A percentile compares a stretch with the other conserved stretches of the same genome.
Evolutionary conservation across 2,888 invertebrate species (phyloP).

Genomic region (Lasioglossum morio): DNA sequence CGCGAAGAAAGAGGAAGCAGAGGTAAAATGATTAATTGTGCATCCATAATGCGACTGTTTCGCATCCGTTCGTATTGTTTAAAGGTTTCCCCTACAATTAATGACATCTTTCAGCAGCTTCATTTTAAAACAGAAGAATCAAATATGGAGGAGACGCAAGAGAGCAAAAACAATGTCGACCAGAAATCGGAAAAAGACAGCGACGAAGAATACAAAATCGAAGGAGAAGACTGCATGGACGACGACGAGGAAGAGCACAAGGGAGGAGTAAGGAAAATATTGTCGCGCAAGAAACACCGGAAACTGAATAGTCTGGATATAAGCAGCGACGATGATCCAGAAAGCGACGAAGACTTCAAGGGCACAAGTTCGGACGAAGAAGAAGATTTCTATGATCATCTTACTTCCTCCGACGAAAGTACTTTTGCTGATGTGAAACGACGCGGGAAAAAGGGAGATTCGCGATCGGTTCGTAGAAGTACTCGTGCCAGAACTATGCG

Average conservation of each 20-base stretch:
- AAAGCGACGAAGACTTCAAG: slow-evolving; percentile 96
- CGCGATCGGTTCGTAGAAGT: slow-evolving; percentile 86
- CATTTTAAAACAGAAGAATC: slow-evolving; percentile 74
- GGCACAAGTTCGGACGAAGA: slow-evolving; percentile 89
- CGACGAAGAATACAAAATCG: slow-evolving; percentile 82
- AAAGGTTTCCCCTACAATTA: neutral
- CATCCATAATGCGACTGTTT: neutral
- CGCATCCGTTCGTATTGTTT: neutral
- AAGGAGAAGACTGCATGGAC: slow-evolving; percentile 78
- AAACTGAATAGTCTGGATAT: slow-evolving; percentile 93
- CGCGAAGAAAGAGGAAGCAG: slow-evolving; percentile 89
- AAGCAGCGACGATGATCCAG: slow-evolving; percentile 92
- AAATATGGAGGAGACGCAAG: slow-evolving; percentile 79
- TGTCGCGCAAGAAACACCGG: slow-evolving; percentile 87
- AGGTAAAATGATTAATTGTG: slow-evolving; percentile 54
- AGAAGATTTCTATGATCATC: slow-evolving; percentile 86
- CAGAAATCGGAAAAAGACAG: slow-evolving; percentile 79
- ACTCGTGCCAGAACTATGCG: slow-evolving; percentile 85
- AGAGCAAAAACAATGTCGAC: slow-evolving; percentile 83
- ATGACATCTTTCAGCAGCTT: slow-evolving; percentile 39
- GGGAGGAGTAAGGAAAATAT: slow-evolving; percentile 76
- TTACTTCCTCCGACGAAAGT: slow-evolving; percentile 87
- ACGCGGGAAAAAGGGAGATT: slow-evolving; percentile 84
- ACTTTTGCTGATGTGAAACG: slow-evolving; percentile 85
- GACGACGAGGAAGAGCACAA: slow-evolving; percentile 81